phyloP scores from a whole-genome alignment of 2,888 invertebrate genomes.

The Callyntrura guangdongensis region DNA sequence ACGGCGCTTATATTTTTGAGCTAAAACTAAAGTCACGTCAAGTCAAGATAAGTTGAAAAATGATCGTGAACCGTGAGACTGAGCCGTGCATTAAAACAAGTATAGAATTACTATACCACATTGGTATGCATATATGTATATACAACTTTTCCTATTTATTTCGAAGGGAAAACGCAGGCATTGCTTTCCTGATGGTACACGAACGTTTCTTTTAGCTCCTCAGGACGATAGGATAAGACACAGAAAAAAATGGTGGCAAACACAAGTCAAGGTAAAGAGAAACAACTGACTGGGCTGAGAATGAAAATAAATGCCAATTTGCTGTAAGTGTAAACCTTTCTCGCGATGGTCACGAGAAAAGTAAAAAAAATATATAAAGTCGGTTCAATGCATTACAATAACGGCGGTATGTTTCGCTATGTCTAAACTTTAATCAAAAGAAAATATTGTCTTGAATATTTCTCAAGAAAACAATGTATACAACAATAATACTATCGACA shows the following conservation, averaged over 20 bases:
- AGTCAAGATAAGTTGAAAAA: conserved; percentile 77
- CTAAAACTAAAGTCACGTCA: conserved; percentile 53
- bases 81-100: conserved; percentile 59
- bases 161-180: too few relatives aligned
- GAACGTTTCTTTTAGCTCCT: neutral
- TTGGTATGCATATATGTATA: too few relatives aligned
- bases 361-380: conserved; percentile 66
- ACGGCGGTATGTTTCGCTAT: conserved; percentile 12
- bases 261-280: too few relatives aligned
- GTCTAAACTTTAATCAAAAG: too few relatives aligned
- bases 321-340: conserved; percentile 30
- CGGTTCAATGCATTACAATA: conserved; percentile 64
- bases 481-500: too few relatives aligned
- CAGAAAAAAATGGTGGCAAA: neutral
- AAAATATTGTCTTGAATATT: neutral
- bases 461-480: neutral
- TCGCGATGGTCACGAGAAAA: conserved; percentile 40
- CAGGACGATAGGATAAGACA: neutral
- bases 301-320: conserved; percentile 67
- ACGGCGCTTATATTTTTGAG: conserved; percentile 27
- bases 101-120: conserved; percentile 3
- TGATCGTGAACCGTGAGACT: conserved; percentile 74
- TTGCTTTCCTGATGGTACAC: too few relatives aligned
- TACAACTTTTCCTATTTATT: too few relatives aligned
- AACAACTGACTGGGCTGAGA: conserved; percentile 61